Conservation (phyloP, 2,888 invertebrate genomes). For the Rotaria macrura region DNA sequence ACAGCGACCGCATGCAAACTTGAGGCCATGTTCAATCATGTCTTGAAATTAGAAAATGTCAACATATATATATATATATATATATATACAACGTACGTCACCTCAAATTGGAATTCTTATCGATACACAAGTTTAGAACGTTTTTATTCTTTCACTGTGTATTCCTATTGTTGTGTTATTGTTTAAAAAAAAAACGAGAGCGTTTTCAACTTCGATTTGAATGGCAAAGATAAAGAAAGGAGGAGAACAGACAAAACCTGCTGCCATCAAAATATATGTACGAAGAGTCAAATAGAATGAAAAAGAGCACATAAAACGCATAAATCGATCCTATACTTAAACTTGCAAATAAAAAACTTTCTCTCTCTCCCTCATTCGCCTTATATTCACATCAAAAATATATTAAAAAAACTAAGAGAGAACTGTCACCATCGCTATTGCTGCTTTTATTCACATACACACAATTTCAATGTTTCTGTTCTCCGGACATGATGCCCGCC, state of each 20-base stretch:
- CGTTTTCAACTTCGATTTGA: neutral
- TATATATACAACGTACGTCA: neutral
- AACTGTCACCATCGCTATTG: neutral
- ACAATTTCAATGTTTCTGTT: slow-evolving; percentile 11
- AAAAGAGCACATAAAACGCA: neutral
- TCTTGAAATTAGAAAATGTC: slow-evolving; percentile 15
- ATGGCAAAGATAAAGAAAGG: neutral
- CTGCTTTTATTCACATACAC: slow-evolving; percentile 3
- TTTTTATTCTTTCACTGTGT: neutral
- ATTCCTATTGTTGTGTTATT: neutral
- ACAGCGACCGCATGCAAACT: neutral
- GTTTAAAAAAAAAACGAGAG: neutral
- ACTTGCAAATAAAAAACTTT: slow-evolving; percentile 9
- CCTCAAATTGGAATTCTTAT: neutral
- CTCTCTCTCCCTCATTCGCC: neutral
- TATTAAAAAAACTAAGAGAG: neutral
- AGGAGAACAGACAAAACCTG: slow-evolving; percentile 4
- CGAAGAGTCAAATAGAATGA: neutral
- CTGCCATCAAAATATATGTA: neutral
- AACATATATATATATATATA: neutral
- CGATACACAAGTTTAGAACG: neutral
- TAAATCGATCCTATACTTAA: neutral
- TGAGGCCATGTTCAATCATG: slow-evolving; percentile 1
- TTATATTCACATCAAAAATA: slow-evolving; percentile 7
- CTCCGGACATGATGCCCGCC: neutral